These are phyloP conservation scores for Zaprionus ghesquierei DNA, from an alignment of 1,140 invertebrate species.

Conservation along the genomic window DNA sequence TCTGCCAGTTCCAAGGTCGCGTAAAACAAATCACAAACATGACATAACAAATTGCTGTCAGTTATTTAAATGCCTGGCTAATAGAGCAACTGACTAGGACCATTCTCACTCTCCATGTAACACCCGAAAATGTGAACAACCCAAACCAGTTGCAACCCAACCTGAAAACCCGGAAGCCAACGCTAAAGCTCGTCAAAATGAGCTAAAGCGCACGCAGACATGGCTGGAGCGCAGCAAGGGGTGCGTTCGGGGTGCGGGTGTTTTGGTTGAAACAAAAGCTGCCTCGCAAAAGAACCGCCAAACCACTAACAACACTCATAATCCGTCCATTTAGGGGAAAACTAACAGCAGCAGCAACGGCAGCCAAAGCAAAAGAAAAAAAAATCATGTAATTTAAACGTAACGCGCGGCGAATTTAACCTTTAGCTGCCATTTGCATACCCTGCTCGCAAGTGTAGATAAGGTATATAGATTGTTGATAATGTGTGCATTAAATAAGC, in stretches of 20 bases:
- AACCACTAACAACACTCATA: slow-evolving; percentile 76
- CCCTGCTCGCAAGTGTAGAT: not conserved
- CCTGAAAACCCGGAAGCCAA: not conserved
- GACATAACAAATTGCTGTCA: slow-evolving; percentile 54
- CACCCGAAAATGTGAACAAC: not conserved
- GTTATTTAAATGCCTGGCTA: slow-evolving; percentile 52
- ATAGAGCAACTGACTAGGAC: slow-evolving; percentile 17
- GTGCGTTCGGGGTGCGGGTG: slow-evolving; percentile 1
- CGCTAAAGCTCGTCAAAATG: slow-evolving; percentile 51
- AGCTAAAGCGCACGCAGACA: slow-evolving; percentile 13
- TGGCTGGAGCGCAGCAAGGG: slow-evolving; percentile 10
- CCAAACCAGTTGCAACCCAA: not conserved
- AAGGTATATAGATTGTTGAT: not conserved
- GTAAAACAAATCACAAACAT: slow-evolving; percentile 30
- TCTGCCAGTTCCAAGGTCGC: not conserved
- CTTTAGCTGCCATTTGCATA: slow-evolving; percentile 18
- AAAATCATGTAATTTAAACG: slow-evolving; percentile 72
- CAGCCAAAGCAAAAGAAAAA: slow-evolving; percentile 36
- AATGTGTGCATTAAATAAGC: not conserved
- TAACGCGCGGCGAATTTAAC: slow-evolving; percentile 58
- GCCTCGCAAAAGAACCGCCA: slow-evolving; percentile 43
- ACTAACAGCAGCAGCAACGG: slow-evolving; percentile 23
- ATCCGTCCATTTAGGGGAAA: slow-evolving; percentile 73
- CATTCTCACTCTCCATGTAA: not conserved
- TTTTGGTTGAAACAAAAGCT: slow-evolving; percentile 16